Conservation (phyloP, 2,797 vertebrate genomes). For the Muraenolepis orangiensis region DNA sequence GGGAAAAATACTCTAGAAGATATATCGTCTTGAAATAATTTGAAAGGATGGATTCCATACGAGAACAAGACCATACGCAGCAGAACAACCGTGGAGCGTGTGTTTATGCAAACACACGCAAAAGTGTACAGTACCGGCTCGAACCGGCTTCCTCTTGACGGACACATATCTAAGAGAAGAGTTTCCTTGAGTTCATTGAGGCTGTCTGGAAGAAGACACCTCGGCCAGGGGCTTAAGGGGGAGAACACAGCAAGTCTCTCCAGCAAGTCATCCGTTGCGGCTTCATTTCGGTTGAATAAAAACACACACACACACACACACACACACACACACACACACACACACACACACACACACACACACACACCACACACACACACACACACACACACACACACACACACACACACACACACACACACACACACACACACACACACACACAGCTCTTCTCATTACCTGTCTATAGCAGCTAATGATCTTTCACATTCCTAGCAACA, state of each 20-base stretch:
- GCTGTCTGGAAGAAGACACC: not conserved
- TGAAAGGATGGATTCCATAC: not conserved
- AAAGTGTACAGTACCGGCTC: not conserved
- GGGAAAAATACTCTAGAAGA: not conserved
- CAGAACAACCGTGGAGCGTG: not conserved
- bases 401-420: not conserved
- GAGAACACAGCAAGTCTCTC: not conserved
- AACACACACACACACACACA: not conserved
- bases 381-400: not conserved
- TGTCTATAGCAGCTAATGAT: slow-evolving; percentile 48
- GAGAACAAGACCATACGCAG: not conserved
- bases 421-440: not conserved
- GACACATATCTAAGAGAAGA: not conserved
- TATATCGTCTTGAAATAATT: not conserved
- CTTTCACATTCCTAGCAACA: slow-evolving; percentile 39
- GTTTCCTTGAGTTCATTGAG: not conserved
- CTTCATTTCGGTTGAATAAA: not conserved
- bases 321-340: not conserved
- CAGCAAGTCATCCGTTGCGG: not conserved
- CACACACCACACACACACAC: not conserved
- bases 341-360: not conserved
- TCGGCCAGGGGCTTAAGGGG: not conserved
- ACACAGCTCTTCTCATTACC: slow-evolving; percentile 42
- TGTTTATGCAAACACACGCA: not conserved
- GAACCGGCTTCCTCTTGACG: not conserved